Percentiles rank a stretch among this genome's conserved stretches.
Conservation (phyloP, 1,140 invertebrate genomes). For the Caerostris extrusa region DNA sequence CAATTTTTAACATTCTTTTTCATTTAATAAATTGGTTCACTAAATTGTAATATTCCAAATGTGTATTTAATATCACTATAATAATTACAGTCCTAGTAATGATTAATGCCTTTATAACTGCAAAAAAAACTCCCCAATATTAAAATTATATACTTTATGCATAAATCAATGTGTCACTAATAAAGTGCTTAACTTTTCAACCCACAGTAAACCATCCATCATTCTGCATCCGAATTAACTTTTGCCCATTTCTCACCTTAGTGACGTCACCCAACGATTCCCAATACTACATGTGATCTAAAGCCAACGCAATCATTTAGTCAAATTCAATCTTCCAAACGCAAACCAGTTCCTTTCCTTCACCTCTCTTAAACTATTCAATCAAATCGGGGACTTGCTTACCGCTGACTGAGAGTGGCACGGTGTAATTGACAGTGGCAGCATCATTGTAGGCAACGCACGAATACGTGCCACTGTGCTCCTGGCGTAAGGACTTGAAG, state of each 20-base stretch:
- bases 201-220: too few species aligned
- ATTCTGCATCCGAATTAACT: too few species aligned
- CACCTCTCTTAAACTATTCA: slow-evolving; percentile 40
- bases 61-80: too few species aligned
- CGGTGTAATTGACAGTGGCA: slow-evolving; percentile 81
- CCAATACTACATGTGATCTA: background rate
- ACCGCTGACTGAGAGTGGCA: slow-evolving; percentile 81
- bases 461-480: slow-evolving; percentile 83
- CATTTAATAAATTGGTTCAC: too few species aligned
- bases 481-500: slow-evolving; percentile 81
- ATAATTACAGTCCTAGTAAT: too few species aligned
- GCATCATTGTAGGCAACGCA: slow-evolving; percentile 82
- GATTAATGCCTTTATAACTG: too few species aligned
- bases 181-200: background rate
- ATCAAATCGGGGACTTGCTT: slow-evolving; percentile 57
- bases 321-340: background rate
- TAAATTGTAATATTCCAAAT: too few species aligned
- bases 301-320: background rate
- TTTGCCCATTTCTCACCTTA: too few species aligned
- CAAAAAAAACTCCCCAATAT: too few species aligned
- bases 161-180: too few species aligned
- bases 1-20: too few species aligned
- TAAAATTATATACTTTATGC: too few species aligned
- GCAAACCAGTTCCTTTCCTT: background rate
- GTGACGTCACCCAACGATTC: background rate